A percentile compares a stretch with the other conserved stretches of the same genome.
Evolutionary conservation across 2,113 vertebrate genomes (phyloP).

Genomic region (Trogon surrucura): DNA sequence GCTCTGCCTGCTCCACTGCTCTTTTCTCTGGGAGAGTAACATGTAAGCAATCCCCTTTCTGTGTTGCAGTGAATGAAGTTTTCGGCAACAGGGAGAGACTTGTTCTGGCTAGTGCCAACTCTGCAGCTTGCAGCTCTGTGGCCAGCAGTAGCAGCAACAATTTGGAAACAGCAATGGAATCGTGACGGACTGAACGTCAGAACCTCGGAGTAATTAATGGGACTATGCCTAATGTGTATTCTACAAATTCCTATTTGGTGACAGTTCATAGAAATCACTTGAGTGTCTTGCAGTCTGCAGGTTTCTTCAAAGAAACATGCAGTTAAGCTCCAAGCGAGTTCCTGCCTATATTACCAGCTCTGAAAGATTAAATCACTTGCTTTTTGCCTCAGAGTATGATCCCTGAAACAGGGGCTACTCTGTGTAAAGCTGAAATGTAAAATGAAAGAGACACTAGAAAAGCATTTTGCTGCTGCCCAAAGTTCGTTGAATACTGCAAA

Average conservation of each 20-base stretch:
- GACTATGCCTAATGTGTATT: background rate
- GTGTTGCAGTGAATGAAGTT: conserved; percentile 83
- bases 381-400: background rate
- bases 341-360: background rate
- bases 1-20: background rate
- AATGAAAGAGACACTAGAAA: background rate
- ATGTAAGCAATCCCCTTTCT: background rate
- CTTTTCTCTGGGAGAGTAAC: background rate
- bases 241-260: background rate
- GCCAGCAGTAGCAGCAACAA: conserved; percentile 54
- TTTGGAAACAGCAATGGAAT: conserved; percentile 74
- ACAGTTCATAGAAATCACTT: background rate
- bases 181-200: conserved; percentile 12
- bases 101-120: conserved; percentile 67
- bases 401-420: background rate
- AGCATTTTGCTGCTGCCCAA: background rate
- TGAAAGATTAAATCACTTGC: background rate
- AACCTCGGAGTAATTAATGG: background rate
- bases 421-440: background rate
- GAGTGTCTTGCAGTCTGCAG: background rate
- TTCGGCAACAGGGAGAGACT: conserved; percentile 88
- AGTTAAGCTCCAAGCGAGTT: background rate
- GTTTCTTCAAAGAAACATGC: background rate
- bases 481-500: background rate
- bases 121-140: conserved; percentile 21